These are phyloP conservation scores for Epinotia demarniana DNA, from an alignment of 2,888 invertebrate species.

Conservation along the genomic window DNA sequence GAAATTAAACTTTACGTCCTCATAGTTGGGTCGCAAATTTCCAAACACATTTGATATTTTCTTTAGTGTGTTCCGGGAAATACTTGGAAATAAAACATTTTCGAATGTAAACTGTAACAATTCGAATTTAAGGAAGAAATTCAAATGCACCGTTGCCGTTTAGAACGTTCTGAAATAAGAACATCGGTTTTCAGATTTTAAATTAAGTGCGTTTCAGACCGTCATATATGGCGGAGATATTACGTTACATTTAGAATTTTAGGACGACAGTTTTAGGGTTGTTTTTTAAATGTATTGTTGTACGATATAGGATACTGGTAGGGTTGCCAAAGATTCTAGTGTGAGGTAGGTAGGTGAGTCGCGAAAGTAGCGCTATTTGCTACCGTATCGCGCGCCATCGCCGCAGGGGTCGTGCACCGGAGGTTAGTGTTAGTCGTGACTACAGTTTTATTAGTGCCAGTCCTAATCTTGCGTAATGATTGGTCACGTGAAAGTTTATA, in stretches of 20 bases:
- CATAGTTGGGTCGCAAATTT: constrained; percentile 58
- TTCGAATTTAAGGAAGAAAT: constrained; percentile 50
- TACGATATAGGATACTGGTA: constrained; percentile 50
- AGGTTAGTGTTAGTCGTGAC: constrained; percentile 45
- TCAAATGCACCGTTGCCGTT: constrained; percentile 47
- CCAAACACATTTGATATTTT: constrained; percentile 56
- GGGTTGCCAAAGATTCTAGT: constrained; percentile 65
- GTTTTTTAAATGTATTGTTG: constrained; percentile 47
- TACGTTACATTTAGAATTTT: neutral
- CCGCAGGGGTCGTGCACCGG: constrained; percentile 63
- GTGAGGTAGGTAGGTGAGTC: constrained; percentile 77
- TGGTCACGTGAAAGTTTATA: constrained; percentile 15
- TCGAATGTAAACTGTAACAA: constrained; percentile 52
- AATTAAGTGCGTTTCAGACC: constrained; percentile 55
- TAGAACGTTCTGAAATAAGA: constrained; percentile 59
- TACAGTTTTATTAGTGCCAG: constrained; percentile 27
- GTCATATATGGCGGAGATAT: constrained; percentile 48
- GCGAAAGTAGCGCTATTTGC: constrained; percentile 83
- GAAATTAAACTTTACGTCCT: constrained; percentile 63
- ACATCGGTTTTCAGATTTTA: constrained; percentile 69
- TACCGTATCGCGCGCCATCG: constrained; percentile 83
- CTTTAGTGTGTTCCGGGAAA: constrained; percentile 56
- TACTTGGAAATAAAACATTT: constrained; percentile 46
- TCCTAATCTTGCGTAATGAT: constrained; percentile 23
- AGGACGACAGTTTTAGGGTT: constrained; percentile 51